phyloP scores from a whole-genome alignment of 2,113 vertebrate species.

The Cyprinodon tularosa region DNA sequence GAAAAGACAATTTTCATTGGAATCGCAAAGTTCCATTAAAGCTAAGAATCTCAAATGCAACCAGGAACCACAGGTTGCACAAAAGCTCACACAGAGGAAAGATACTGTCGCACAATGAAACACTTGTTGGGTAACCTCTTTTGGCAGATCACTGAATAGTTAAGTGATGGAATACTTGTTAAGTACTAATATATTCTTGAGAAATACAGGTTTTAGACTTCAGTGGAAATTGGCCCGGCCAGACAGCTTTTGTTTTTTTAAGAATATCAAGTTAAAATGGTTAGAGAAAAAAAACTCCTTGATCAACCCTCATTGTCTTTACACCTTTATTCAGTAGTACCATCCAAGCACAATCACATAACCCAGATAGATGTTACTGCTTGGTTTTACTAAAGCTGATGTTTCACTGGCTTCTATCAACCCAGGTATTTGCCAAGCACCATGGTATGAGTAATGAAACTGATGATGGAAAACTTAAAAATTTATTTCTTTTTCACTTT shows the following conservation, averaged over 20 bases:
- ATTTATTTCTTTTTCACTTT: no score
- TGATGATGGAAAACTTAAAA: no score
- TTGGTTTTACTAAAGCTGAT: neutral
- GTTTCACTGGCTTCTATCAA: no score
- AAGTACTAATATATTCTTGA: neutral
- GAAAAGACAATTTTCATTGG: neutral
- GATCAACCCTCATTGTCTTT: no score
- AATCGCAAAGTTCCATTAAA: neutral
- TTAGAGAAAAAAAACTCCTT: no score
- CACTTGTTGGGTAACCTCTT: no score
- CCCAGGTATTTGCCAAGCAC: no score
- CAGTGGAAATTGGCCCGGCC: neutral
- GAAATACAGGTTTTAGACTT: neutral
- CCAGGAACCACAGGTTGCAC: neutral
- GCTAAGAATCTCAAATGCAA: neutral
- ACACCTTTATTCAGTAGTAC: no score
- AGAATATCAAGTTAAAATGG: neutral
- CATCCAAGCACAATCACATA: no score
- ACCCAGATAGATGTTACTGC: no score
- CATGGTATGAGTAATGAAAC: no score
- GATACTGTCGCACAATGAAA: no score
- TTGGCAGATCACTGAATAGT: neutral
- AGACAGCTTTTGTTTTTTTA: neutral
- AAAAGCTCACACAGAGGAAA: neutral
- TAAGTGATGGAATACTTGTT: neutral